Conservation (phyloP, 2,113 vertebrate genomes). For the Fulica atra region DNA sequence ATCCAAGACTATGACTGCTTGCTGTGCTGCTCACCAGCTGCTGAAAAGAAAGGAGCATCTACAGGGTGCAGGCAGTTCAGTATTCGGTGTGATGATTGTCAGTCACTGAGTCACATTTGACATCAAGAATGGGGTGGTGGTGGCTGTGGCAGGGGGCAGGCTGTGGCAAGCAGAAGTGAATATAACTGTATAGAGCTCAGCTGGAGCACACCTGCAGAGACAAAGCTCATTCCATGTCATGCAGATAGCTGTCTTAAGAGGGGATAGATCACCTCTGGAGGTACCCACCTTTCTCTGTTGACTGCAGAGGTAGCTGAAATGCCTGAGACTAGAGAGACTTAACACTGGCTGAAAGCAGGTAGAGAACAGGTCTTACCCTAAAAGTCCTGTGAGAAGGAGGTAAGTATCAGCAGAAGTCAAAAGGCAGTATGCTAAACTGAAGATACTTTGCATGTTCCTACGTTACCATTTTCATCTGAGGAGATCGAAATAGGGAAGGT, state of each 20-base stretch:
- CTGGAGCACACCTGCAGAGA: background rate
- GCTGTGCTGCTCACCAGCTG: background rate
- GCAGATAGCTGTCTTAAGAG: background rate
- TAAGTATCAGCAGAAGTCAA: background rate
- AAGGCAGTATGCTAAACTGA: background rate
- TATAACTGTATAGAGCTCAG: background rate
- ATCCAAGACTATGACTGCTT: background rate
- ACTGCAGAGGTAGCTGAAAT: background rate
- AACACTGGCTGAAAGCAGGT: background rate
- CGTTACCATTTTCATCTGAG: background rate
- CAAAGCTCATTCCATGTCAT: background rate
- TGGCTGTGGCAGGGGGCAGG: background rate
- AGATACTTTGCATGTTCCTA: background rate
- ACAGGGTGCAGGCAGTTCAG: background rate
- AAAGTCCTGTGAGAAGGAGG: background rate
- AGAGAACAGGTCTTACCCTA: background rate
- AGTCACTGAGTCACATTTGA: background rate
- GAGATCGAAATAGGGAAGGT: background rate
- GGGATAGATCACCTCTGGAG: background rate
- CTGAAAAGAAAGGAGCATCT: background rate
- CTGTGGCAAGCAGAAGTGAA: background rate
- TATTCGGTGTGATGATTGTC: background rate
- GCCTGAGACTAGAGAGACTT: background rate
- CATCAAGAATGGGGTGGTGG: background rate
- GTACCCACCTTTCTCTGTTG: background rate